These are phyloP conservation scores for Odontamblyopus lacepedii DNA, from an alignment of 2,797 vertebrate genomes.

Conservation along the genomic window DNA sequence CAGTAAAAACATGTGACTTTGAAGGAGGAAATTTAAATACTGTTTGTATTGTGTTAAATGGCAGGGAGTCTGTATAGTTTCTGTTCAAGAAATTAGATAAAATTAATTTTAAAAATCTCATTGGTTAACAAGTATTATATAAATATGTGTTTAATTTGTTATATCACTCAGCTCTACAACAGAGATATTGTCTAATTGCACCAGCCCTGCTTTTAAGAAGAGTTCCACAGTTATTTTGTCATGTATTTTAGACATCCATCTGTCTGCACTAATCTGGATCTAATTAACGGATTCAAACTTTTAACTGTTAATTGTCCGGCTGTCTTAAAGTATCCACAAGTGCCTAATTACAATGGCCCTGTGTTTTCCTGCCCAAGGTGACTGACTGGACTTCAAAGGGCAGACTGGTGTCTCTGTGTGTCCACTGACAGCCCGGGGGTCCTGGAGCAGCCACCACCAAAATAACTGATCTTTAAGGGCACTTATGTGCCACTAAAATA, in stretches of 20 bases:
- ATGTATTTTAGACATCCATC: not conserved
- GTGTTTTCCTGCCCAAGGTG: constrained; percentile 41
- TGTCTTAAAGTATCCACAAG: not conserved
- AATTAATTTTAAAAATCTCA: too few species aligned
- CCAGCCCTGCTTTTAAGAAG: not conserved
- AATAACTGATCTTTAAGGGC: constrained; percentile 65
- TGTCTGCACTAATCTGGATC: not conserved
- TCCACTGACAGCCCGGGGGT: constrained; percentile 49
- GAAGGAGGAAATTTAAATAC: too few species aligned
- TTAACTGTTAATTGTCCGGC: not conserved
- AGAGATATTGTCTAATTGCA: not conserved
- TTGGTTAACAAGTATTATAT: too few species aligned
- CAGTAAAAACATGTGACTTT: too few species aligned
- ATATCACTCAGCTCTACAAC: not conserved
- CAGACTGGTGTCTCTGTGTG: constrained; percentile 50
- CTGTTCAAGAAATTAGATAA: too few species aligned
- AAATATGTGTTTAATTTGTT: too few species aligned
- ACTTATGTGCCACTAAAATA: constrained; percentile 53
- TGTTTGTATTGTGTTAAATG: too few species aligned
- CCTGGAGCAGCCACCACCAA: constrained; percentile 47
- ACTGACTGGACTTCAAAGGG: constrained; percentile 60
- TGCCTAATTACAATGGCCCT: constrained; percentile 19
- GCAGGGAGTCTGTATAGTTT: too few species aligned
- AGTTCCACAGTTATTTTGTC: not conserved
- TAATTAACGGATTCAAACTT: not conserved